Evolutionary conservation across 2,797 vertebrate species (phyloP).

Genomic region (Esox masquinongy): DNA sequence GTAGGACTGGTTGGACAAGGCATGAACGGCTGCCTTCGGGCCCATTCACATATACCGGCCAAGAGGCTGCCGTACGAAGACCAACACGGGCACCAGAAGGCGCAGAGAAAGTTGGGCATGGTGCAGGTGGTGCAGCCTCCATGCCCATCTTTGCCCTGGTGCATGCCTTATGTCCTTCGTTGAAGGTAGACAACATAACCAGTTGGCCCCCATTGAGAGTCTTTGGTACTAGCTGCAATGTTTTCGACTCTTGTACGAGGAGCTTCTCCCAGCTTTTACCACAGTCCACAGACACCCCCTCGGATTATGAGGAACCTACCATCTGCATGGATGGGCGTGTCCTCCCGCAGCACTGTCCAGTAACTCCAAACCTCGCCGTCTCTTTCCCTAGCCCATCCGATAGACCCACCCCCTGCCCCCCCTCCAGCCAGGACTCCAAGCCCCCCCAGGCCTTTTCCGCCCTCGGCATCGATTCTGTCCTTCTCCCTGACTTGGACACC

Average conservation of each 20-base stretch:
- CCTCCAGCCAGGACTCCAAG: conserved; percentile 43
- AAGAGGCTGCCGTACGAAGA: neutral
- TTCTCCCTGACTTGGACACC: conserved; percentile 41
- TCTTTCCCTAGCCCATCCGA: neutral
- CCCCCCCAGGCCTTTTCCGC: conserved; percentile 54
- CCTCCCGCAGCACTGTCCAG: conserved; percentile 13
- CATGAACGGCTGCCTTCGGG: neutral
- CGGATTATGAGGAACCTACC: neutral
- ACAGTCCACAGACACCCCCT: conserved; percentile 4
- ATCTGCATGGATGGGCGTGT: neutral
- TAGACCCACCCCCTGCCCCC: neutral
- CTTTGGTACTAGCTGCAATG: conserved; percentile 12
- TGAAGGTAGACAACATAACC: conserved; percentile 1
- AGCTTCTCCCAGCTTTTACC: conserved; percentile 5
- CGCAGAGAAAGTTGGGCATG: neutral
- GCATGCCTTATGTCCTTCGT: neutral
- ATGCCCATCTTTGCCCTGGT: neutral
- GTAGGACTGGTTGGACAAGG: conserved; percentile 8
- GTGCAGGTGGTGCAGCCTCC: neutral
- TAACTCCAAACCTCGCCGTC: conserved; percentile 35
- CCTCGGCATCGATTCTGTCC: conserved; percentile 61
- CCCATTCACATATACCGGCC: conserved; percentile 4
- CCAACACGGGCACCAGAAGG: neutral
- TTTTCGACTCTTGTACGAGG: conserved; percentile 24
- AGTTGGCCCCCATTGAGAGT: conserved; percentile 16